Evolutionary conservation across 2,113 vertebrate species (phyloP).

Genomic region (Phaethornis superciliosus): DNA sequence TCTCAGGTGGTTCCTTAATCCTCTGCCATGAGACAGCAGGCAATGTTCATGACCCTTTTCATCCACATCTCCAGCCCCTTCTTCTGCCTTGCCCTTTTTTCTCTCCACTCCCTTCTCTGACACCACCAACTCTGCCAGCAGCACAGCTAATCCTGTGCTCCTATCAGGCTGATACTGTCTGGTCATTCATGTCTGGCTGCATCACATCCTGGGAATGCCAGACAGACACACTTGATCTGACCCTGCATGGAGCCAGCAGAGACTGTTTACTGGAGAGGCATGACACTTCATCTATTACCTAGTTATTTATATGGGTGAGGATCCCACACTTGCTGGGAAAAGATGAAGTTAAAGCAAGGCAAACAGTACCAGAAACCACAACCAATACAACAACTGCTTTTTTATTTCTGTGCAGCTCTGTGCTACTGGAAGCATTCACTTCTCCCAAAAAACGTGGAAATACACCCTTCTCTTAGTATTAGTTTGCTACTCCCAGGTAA

Average conservation of each 20-base stretch:
- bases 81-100: background rate
- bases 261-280: background rate
- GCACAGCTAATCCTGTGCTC: background rate
- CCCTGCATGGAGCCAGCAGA: rapidly evolving
- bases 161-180: background rate
- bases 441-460: background rate
- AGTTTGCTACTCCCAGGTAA: background rate
- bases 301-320: conserved; percentile 2
- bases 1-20: background rate
- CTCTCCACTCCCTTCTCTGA: background rate
- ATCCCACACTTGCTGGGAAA: background rate
- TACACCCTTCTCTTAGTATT: background rate
- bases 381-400: background rate
- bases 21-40: background rate
- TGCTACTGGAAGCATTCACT: background rate
- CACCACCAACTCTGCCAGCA: background rate
- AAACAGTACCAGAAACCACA: background rate
- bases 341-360: background rate
- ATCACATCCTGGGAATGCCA: background rate
- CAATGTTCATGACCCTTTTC: background rate
- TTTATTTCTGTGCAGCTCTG: background rate
- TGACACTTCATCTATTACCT: background rate
- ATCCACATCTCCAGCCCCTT: background rate
- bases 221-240: background rate
- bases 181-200: background rate